Conservation (phyloP, 2,113 vertebrate species). For the Indicator indicator region DNA sequence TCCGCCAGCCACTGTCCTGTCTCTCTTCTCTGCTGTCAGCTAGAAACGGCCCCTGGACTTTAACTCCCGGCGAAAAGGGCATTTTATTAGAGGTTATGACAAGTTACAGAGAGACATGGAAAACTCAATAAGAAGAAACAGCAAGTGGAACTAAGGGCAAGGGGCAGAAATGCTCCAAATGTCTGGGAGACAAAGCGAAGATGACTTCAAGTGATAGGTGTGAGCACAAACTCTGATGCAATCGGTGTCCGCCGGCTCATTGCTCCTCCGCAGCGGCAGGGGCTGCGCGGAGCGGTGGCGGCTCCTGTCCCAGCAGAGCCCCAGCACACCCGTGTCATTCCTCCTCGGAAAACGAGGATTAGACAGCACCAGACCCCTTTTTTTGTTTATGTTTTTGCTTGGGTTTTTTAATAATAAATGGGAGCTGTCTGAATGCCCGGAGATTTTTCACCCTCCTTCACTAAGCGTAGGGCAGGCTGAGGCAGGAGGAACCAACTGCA, state of each 20-base stretch:
- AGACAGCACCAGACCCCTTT: not conserved
- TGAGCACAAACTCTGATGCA: constrained; percentile 70
- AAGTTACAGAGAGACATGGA: constrained; percentile 76
- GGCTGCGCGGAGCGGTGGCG: not conserved
- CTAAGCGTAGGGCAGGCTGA: not conserved
- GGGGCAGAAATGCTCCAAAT: constrained; percentile 51
- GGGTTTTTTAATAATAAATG: not conserved
- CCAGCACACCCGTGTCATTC: not conserved
- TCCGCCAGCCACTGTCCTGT: constrained; percentile 12
- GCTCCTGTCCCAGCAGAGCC: not conserved
- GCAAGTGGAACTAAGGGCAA: constrained; percentile 66
- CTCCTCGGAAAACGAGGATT: not conserved
- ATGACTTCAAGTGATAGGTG: constrained; percentile 77
- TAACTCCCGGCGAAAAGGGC: constrained; percentile 66
- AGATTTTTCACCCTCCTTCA: not conserved
- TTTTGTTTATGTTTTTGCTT: no score
- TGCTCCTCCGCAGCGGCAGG: not conserved
- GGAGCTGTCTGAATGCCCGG: no score
- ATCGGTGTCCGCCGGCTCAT: constrained; percentile 63
- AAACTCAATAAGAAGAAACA: constrained; percentile 72
- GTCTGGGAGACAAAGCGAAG: constrained; percentile 75
- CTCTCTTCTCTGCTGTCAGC: constrained; percentile 62
- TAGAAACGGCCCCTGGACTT: constrained; percentile 81
- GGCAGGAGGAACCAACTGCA: not conserved
- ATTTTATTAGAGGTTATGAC: constrained; percentile 84